Evolutionary conservation across 2,888 invertebrate genomes (phyloP), one percentile per base, ranked within the genome.

Genomic region (Callyntrura sp.): DNA sequence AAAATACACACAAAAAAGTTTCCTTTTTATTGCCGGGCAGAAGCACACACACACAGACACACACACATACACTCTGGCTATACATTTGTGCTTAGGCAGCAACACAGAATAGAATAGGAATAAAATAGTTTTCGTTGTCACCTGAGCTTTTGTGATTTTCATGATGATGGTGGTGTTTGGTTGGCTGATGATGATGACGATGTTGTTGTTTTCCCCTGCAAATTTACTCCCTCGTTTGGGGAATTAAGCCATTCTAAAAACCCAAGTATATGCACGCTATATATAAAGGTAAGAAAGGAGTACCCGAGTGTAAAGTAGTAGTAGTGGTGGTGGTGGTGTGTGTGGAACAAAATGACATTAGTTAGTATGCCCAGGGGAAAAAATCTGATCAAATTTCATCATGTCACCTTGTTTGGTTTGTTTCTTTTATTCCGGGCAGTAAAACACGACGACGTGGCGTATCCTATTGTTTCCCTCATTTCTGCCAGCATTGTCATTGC

Each of bases 91-190:
- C n/a, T 35, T 35, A 35, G 35, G 6, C 14, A 25, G 28, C 17
- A 8, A 43, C 17, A 43, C 5, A 43, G 45, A 35, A 60, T 60
- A 60, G 43, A 8, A 70, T 17, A 3, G 5, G 25, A 51, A 12
- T 51, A 76, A 28, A 76, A 51, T 51, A 12, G 51, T 51, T 60
- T 35, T 35, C 6, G 35, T 35, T 76, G 76, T 76, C 76, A 76
- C 76, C 76, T 76, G 76, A 76, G 51, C 48, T 51, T 51, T 12
- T 17, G 70, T 70, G 17, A 62, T 8, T 17, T 35, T 17, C 1
- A 70, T 1, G 14, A 48, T 48, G 12, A 0, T 48, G 70, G 8
- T 35, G 8, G 70, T 70, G 70, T 28, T 62, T 23, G 8, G 17
- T 4, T 68, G 62, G 20, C n/a, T 70, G 45, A n/a, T 43, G 65